Evolutionary conservation across 2,797 vertebrate genomes (phyloP), one percentile per base, ranked within the genome.

Genomic region (Labroides dimidiatus): DNA sequence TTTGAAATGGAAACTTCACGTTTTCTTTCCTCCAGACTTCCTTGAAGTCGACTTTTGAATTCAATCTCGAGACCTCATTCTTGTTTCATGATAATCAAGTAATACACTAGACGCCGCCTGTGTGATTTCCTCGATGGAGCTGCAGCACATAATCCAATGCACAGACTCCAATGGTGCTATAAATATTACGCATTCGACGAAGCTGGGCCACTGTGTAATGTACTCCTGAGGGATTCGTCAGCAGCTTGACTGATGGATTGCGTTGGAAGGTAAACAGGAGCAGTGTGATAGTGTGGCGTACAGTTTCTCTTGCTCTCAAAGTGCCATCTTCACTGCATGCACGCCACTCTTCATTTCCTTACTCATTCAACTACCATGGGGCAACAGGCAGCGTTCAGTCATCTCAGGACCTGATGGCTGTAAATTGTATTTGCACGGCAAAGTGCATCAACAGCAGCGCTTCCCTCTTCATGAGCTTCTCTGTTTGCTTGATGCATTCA

Each of bases 381-480:
- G 82, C 83, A 84, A 87, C 84, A 84, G 77, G 85, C 72, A 57
- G 82, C 80, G 64, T 89, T 88, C 86, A 91, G 89, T 91, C 90
- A 89, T 82, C 85, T 77, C 78, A 84, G 82, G 84, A 78, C 81
- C 79, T 79, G 84, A 89, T 88, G 84, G 86, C 85, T 88, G 90
- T 85, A 87, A 90, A 91, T 88, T 89, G 87, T 87, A 88, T 90
- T 87, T 24, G 61, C 44, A 58, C 42, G 16, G 74, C 8, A 66
- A 86, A 89, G 88, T 73, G 84, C 85, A 91, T 92, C 88, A 89
- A 89, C 85, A 75, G 81, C 68, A 69, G 84, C 73, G 65, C 83
- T 84, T 90, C 87, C 77, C 85, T 90, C 85, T 88, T 90, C 85
- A 87, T 90, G 90, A 90, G 90, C 84, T 89, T 87, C 76, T 78